Evolutionary conservation across 2,113 vertebrate genomes (phyloP).

Genomic region (Malurus cyaneus): DNA sequence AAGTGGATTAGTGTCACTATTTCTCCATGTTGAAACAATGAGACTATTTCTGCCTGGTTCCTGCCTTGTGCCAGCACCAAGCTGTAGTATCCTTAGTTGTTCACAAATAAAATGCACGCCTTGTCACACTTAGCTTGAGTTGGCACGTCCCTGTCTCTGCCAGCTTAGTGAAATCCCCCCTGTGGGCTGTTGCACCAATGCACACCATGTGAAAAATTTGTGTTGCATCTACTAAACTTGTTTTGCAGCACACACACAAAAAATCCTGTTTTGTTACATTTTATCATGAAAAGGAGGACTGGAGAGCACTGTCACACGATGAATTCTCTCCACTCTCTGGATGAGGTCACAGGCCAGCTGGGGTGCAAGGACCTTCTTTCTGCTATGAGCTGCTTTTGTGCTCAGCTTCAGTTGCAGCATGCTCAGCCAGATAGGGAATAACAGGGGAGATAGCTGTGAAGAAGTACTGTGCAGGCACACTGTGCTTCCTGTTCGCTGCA

Average conservation of each 20-base stretch:
- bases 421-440: background rate
- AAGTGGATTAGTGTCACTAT: background rate
- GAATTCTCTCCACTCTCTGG: background rate
- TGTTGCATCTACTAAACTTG: background rate
- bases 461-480: background rate
- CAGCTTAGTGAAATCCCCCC: background rate
- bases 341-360: background rate
- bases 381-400: background rate
- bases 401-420: background rate
- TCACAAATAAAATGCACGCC: background rate
- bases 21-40: background rate
- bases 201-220: background rate
- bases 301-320: background rate
- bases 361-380: background rate
- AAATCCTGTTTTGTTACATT: background rate
- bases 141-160: background rate
- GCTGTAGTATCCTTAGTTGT: background rate
- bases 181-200: background rate
- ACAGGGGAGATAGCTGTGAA: background rate
- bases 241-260: background rate
- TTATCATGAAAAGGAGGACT: background rate
- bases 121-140: background rate
- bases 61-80: background rate
- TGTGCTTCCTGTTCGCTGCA: background rate
- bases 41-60: background rate